Base-by-base conservation (phyloP, 2,113 vertebrate species). In the Coptodon bakossiorum region DNA sequence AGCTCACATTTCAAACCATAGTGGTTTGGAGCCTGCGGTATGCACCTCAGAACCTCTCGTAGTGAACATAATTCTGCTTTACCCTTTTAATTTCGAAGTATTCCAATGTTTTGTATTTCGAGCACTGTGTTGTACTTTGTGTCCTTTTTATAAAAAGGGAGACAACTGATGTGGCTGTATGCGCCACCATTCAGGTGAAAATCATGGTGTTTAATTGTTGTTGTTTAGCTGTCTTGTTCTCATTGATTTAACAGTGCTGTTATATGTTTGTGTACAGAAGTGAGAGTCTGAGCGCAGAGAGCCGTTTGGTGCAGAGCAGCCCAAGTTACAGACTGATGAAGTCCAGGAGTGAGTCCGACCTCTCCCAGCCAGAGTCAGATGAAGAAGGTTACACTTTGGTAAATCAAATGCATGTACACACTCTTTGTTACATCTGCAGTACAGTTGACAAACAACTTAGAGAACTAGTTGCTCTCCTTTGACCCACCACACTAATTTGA, bases 361-460 rank as follows among this genome's bases (percentile, higher is more conserved):
- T 99, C 29, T 99, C 98, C 76, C 98, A 99, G 91, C 98, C 98
- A 1, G 98, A 99, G 94, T 99, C 98, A 4, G 98, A 99, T 82
- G 98, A 99, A 88, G 98, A 99, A 90, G 96, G 98, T 38, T 99
- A 97, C 80, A 93, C 96, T 22, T 90, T 99, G 97, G 98, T 99
- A 94, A 83, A 50, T 16, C 7, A 14, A 50, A 29, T 19, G 4
- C 73, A 7, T 3, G 2, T 3, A 31, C 43, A 78, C 45, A 31
- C 27, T 78, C 27, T n/a, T 50, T 0, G 11, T 50, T 31, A 8
- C 27, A 78, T 31, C 17, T 31, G 45, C 27, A 50, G 6, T 31
- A n/a, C 71, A 78, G 71, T 1, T 50, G 40, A 76, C 22, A 76
- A 45, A 73, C 2, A 73, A 27, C 22, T 24, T 2, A 12, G 43